Percentiles rank a stretch among this genome's conserved stretches.
phyloP scores from a whole-genome alignment of 2,888 invertebrate species.

The Cistogaster globosa region DNA sequence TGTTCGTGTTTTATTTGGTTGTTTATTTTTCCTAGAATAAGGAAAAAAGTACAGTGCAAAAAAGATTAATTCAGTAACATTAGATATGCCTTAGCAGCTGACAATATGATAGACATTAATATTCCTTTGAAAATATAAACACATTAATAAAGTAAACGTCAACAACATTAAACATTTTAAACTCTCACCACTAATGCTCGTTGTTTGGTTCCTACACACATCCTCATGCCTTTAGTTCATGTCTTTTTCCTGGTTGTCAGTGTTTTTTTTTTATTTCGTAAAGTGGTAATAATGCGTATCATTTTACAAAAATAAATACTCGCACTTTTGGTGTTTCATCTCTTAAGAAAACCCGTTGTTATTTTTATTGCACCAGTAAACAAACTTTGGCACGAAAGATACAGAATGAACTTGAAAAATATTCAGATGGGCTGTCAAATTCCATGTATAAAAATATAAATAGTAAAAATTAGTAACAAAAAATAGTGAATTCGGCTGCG shows the following conservation, averaged over 20 bases:
- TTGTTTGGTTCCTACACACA: slow-evolving; percentile 25
- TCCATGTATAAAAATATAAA: too few species aligned
- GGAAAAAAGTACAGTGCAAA: neutral
- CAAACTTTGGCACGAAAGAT: slow-evolving; percentile 18
- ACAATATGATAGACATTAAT: slow-evolving; percentile 27
- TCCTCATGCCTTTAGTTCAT: slow-evolving; percentile 40
- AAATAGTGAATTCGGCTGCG: too few species aligned
- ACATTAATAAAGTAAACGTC: slow-evolving; percentile 69
- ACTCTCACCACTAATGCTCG: slow-evolving; percentile 1
- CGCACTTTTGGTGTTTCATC: neutral
- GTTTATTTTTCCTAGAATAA: neutral
- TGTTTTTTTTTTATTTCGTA: neutral
- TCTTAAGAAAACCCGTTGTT: neutral
- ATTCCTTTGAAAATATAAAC: slow-evolving; percentile 58
- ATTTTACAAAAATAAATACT: slow-evolving; percentile 53
- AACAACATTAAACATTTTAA: slow-evolving; percentile 60
- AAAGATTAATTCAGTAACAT: neutral
- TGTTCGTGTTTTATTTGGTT: slow-evolving; percentile 11
- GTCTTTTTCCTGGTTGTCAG: slow-evolving; percentile 28
- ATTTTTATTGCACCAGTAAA: neutral
- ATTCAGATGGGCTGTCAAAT: too few species aligned
- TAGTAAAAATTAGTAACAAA: too few species aligned
- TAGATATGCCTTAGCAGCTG: slow-evolving; percentile 15
- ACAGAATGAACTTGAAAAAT: neutral
- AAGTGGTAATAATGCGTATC: slow-evolving; percentile 54